Evolutionary conservation across 1,140 invertebrate species (phyloP).

Genomic region (Nasonia vitripennis): DNA sequence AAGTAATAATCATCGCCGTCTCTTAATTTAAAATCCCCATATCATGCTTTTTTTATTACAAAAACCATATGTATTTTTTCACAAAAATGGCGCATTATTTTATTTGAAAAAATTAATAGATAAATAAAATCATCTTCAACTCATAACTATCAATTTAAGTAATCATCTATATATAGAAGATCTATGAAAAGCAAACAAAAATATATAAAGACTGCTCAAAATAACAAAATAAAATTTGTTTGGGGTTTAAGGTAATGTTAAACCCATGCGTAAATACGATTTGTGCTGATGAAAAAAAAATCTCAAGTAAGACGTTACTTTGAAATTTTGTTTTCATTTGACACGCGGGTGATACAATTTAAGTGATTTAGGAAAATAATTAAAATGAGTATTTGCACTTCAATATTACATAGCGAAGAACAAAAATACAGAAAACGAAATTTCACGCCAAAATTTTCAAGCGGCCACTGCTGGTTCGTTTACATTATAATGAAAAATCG

Average conservation of each 20-base stretch:
- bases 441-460: slow-evolving; percentile 35
- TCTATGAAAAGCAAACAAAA: slow-evolving; percentile 34
- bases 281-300: slow-evolving; percentile 3
- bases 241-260: background rate
- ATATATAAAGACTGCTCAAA: slow-evolving; percentile 48
- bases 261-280: background rate
- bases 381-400: background rate
- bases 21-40: slow-evolving; percentile 25
- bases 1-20: slow-evolving; percentile 24
- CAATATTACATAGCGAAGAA: background rate
- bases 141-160: slow-evolving; percentile 8
- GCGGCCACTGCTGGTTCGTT: background rate
- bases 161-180: slow-evolving; percentile 43
- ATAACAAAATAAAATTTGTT: slow-evolving; percentile 40
- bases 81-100: slow-evolving; percentile 15
- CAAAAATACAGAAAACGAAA: background rate
- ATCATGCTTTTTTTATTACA: slow-evolving; percentile 32
- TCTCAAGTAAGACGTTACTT: background rate
- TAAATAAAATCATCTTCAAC: background rate
- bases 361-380: background rate
- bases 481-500: background rate
- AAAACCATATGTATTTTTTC: slow-evolving; percentile 33
- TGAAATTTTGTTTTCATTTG: slow-evolving; percentile 29
- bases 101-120: slow-evolving; percentile 28
- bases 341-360: background rate